Evolutionary conservation across 2,888 invertebrate species (phyloP), one percentile per base, ranked within the genome.

Genomic region (Zootermopsis nevadensis): DNA sequence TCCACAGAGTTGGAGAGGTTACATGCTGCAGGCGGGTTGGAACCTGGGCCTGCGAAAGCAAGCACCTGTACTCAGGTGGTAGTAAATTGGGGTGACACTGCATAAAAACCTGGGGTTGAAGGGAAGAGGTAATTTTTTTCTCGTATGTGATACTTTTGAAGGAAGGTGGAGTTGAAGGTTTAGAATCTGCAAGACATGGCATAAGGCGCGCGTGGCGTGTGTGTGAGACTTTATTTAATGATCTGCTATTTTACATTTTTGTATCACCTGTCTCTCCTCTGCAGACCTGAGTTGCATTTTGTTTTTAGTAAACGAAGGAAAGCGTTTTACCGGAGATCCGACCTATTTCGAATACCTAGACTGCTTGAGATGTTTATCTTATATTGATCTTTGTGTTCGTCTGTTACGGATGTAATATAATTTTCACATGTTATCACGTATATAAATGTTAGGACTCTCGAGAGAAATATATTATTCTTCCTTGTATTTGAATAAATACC

Each of bases 1-100:
- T 80, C 80, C 82, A 48, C 82, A 66, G 77, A 82, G 82, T 80
- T 84, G 80, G 67, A 53, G 80, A 83, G 77, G 80, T n/a, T 72
- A 55, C 55, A 31, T 12, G 6, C 30, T 31, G 33, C 31, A 30
- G 69, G 69, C 69, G 33, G 33, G 33, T 31, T 69, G 19, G 31
- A 33, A 69, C 69, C 33, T n/a, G 10, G 74, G 38, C 74, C 35
- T 2, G 19, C 69, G 33, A n/a, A 66, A 30, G 33, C 69, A 69
- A 30, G 19, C 33, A 6, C 22, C 19, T 3, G 33, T 38, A 0
- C 74, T 38, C 24, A 22, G 74, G 15, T 42, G 19, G 74, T 15
- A 35, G 35, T 38, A 38, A 38, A n/a, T n/a, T n/a, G 42, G 38
- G 42, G 38, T 22, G 74, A 74, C 74, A 74, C 33, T 35, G 74